Evolutionary conservation across 2,888 invertebrate genomes (phyloP).

Genomic region (Aproaerema taeniolella): DNA sequence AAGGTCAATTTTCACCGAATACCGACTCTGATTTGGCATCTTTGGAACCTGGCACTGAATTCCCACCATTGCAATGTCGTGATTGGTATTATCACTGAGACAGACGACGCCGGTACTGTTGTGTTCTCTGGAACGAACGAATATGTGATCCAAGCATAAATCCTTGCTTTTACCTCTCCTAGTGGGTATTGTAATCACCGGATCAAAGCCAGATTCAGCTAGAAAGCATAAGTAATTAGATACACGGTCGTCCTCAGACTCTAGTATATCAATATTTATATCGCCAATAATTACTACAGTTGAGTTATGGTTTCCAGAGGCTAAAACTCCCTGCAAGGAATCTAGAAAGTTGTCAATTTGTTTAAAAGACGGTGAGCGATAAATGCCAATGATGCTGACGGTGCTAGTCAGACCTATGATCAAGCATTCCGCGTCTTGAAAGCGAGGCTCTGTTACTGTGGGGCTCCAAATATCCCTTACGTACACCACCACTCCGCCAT

Average conservation of each 20-base stretch:
- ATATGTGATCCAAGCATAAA: not conserved
- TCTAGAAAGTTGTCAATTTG: not conserved
- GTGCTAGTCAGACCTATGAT: no score
- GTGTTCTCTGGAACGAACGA: not conserved
- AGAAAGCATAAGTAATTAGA: not conserved
- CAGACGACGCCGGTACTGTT: not conserved
- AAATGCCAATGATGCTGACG: no score
- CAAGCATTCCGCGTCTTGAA: no score
- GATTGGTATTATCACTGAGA: not conserved
- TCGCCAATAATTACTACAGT: not conserved
- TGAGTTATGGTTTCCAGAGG: not conserved
- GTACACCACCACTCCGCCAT: no score
- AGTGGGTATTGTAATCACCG: not conserved
- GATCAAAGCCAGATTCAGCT: not conserved
- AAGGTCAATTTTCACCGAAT: no score
- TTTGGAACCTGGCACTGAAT: not conserved
- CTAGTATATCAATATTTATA: not conserved
- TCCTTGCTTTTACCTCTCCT: not conserved
- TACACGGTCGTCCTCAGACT: no score
- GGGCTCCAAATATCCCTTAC: no score
- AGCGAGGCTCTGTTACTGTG: no score
- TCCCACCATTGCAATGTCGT: not conserved
- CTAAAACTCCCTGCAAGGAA: not conserved
- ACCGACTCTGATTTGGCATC: no score
- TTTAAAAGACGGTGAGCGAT: no score